phyloP scores from a whole-genome alignment of 2,797 vertebrate species.

The Etheostoma nigrum region DNA sequence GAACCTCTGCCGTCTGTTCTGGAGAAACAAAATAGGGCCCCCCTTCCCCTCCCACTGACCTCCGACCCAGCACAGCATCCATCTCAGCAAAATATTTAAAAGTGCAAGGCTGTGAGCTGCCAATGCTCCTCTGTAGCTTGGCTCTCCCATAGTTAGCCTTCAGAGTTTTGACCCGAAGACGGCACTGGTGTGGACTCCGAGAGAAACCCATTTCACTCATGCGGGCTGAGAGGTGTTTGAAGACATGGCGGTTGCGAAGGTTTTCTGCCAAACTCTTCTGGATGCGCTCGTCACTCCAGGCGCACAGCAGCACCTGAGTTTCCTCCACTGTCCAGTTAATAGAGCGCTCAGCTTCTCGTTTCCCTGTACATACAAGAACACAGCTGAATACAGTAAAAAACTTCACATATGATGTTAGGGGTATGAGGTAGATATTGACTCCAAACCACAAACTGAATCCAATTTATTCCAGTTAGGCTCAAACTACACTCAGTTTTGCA shows the following conservation, averaged over 20 bases:
- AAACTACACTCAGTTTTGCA: background rate
- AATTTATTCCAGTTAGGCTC: background rate
- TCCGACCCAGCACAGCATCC: slow-evolving; percentile 72
- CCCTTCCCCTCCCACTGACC: slow-evolving; percentile 14
- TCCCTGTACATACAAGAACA: slow-evolving; percentile 54
- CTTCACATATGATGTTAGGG: background rate
- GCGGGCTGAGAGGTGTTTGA: slow-evolving; percentile 75
- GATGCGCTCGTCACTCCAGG: slow-evolving; percentile 77
- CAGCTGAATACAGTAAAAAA: background rate
- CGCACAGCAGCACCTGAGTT: slow-evolving; percentile 75
- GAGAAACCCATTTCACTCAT: slow-evolving; percentile 77
- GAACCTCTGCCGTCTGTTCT: background rate
- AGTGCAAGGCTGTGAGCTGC: slow-evolving; percentile 60
- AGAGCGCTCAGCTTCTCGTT: slow-evolving; percentile 75
- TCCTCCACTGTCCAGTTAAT: slow-evolving; percentile 80
- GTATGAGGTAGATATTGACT: background rate
- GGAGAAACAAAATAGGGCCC: slow-evolving; percentile 12
- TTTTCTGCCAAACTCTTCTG: slow-evolving; percentile 77
- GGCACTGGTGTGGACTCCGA: slow-evolving; percentile 74
- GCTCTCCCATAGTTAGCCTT: slow-evolving; percentile 77
- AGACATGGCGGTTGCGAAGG: slow-evolving; percentile 76
- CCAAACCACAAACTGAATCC: background rate
- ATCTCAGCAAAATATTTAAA: slow-evolving; percentile 76
- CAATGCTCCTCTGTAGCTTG: slow-evolving; percentile 61
- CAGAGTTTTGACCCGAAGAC: slow-evolving; percentile 76